A percentile compares a stretch with the other conserved stretches of the same genome.
phyloP scores from a whole-genome alignment of 2,797 vertebrate species.

The Melanotaenia trifasciata region DNA sequence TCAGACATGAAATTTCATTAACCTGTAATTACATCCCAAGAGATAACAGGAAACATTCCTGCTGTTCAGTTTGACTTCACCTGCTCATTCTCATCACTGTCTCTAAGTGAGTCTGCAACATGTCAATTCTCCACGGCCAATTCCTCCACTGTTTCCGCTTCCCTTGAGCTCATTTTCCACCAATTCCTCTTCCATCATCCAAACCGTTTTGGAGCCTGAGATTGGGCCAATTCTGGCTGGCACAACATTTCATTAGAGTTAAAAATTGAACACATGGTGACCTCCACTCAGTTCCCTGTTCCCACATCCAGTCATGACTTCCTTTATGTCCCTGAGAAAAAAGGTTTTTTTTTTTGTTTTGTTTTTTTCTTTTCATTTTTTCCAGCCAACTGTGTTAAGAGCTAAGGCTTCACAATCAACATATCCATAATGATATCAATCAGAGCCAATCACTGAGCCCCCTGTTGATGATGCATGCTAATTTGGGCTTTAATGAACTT shows the following conservation, averaged over 20 bases:
- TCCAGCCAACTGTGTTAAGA: conserved; percentile 29
- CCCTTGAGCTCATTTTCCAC: conserved; percentile 68
- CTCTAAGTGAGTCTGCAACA: conserved; percentile 59
- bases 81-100: conserved; percentile 49
- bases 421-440: conserved; percentile 73
- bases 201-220: conserved; percentile 57
- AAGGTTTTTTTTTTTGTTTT: conserved; percentile 13
- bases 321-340: conserved; percentile 25
- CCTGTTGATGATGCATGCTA: conserved; percentile 65
- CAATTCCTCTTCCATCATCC: conserved; percentile 67
- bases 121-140: conserved; percentile 54
- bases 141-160: conserved; percentile 49
- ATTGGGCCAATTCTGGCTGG: conserved; percentile 60
- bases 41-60: conserved; percentile 19
- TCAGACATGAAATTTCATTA: conserved; percentile 43
- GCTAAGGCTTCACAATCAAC: conserved; percentile 61
- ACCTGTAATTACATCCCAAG: conserved; percentile 50
- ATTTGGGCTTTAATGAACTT: conserved; percentile 64
- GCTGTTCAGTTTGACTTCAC: conserved; percentile 33
- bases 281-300: conserved; percentile 44
- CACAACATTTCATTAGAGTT: conserved; percentile 68
- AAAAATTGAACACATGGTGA: conserved; percentile 70
- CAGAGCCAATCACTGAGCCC: conserved; percentile 65
- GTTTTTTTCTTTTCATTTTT: conserved; percentile 16
- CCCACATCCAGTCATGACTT: conserved; percentile 49